Conservation (phyloP, 2,888 invertebrate species). For the Cerastis rubricosa region DNA sequence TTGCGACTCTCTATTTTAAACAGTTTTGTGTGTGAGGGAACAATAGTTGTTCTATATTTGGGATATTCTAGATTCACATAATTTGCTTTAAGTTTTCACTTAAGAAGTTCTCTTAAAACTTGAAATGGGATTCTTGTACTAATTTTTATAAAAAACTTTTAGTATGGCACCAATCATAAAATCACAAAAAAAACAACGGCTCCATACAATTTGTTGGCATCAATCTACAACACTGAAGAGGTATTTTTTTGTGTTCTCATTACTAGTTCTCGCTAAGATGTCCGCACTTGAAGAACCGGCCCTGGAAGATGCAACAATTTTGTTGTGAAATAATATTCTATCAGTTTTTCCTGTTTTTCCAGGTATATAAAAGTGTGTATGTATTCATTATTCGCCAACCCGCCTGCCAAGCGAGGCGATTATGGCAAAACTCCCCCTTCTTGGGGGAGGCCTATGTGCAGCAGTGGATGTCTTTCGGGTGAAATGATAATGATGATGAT, state of each 20-base stretch:
- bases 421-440: no score
- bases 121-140: not conserved
- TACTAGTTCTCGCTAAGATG: no score
- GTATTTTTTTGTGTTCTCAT: not conserved
- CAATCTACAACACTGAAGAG: not conserved
- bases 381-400: no score
- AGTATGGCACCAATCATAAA: not conserved
- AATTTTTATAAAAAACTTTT: not conserved
- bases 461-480: no score
- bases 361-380: not conserved
- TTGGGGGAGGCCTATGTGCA: no score
- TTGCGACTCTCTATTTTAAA: conserved; percentile 42
- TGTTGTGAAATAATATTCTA: not conserved
- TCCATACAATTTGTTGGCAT: not conserved
- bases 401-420: no score
- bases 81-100: conserved; percentile 2
- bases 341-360: not conserved
- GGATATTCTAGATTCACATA: not conserved
- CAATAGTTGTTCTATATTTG: conserved; percentile 4
- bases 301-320: not conserved
- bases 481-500: no score
- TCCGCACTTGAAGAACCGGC: no score
- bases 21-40: conserved; percentile 21
- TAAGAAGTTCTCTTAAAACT: not conserved
- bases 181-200: not conserved